These are phyloP conservation scores for Scomberomorus guttatus DNA, from an alignment of 2,797 vertebrate genomes.

Conservation along the genomic window DNA sequence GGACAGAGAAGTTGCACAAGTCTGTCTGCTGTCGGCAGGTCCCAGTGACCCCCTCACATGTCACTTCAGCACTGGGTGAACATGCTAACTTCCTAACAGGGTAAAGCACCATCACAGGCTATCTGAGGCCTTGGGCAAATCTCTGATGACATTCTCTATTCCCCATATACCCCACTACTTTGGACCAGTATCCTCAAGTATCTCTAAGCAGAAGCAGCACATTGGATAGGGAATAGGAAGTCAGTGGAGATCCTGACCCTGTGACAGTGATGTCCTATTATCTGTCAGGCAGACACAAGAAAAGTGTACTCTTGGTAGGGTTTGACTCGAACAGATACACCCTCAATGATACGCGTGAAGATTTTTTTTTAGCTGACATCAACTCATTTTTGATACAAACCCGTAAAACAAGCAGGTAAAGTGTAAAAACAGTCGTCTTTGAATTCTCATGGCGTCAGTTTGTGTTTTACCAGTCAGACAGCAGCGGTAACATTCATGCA, in stretches of 20 bases:
- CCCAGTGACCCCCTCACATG: conserved; percentile 79
- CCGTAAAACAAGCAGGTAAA: conserved; percentile 16
- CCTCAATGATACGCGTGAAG: conserved; percentile 50
- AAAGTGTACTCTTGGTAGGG: conserved; percentile 32
- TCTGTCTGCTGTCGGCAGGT: conserved; percentile 79
- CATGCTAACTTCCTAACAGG: conserved; percentile 76
- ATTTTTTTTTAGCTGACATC: conserved; percentile 20
- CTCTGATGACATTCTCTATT: conserved; percentile 76
- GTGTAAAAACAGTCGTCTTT: conserved; percentile 6
- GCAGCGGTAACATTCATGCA: conserved; percentile 41
- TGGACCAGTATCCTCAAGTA: conserved; percentile 47
- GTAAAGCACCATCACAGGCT: conserved; percentile 71
- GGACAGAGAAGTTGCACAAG: conserved; percentile 67
- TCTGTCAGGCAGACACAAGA: conserved; percentile 60
- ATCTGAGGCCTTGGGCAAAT: conserved; percentile 73
- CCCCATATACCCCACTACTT: conserved; percentile 57
- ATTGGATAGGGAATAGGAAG: conserved; percentile 46
- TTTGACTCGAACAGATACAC: conserved; percentile 35
- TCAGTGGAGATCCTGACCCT: conserved; percentile 58
- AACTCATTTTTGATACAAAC: background rate
- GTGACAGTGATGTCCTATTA: conserved; percentile 78
- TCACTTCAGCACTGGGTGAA: conserved; percentile 82
- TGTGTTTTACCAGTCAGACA: conserved; percentile 48
- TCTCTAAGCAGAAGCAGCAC: conserved; percentile 41
- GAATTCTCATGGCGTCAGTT: conserved; percentile 1